Evolutionary conservation across 1,140 invertebrate genomes (phyloP).

Genomic region (Tribolium madens): DNA sequence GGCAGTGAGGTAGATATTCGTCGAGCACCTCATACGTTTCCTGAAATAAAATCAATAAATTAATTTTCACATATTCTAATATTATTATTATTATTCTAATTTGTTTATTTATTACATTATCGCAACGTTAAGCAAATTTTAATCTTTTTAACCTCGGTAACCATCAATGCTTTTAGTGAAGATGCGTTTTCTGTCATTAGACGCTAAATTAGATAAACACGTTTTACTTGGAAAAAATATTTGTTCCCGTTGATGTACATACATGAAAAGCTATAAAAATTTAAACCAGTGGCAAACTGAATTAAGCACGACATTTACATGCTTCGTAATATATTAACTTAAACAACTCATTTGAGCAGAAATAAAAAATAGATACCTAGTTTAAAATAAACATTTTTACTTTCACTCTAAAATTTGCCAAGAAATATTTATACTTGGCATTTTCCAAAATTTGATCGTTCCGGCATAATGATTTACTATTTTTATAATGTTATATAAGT

Average conservation of each 20-base stretch:
- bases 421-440: too few relatives aligned
- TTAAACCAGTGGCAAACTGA: background rate
- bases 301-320: background rate
- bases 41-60: conserved; percentile 60
- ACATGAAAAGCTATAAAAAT: background rate
- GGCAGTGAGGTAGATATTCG: conserved; percentile 81
- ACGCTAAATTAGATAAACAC: background rate
- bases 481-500: background rate
- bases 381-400: background rate
- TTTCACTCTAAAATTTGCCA: background rate
- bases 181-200: background rate
- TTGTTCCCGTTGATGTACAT: background rate
- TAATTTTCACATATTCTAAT: background rate
- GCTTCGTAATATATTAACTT: background rate
- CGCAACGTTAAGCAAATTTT: conserved; percentile 1
- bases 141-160: background rate
- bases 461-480: background rate
- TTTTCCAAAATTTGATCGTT: too few relatives aligned
- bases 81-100: background rate
- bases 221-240: background rate
- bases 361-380: background rate
- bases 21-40: conserved; percentile 80
- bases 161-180: background rate
- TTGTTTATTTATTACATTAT: conserved; percentile 5
- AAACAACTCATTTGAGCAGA: background rate